phyloP scores from a whole-genome alignment of 64 coral and sea anemone genomes.

The Stylophora pistillata region DNA sequence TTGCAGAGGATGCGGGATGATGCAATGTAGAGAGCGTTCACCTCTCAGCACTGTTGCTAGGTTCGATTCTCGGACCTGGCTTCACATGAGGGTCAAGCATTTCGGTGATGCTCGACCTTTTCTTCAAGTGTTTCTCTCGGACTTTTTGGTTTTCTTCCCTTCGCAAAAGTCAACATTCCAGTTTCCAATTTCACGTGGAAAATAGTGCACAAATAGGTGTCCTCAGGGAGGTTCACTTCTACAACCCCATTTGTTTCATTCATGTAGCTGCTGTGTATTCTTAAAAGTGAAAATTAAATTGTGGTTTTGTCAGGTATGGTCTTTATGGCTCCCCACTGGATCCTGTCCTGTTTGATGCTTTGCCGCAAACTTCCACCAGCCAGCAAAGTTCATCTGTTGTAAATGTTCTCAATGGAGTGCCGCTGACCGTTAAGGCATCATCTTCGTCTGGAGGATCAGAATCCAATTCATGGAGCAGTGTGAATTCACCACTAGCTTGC shows the following conservation, averaged over 20 bases:
- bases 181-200: too few species aligned
- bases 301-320: slow-evolving; percentile 51
- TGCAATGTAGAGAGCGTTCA: too few species aligned
- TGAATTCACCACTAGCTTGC: slow-evolving; percentile 40
- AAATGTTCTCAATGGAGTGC: background rate
- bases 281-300: background rate
- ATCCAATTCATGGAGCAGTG: slow-evolving; percentile 40
- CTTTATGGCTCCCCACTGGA: slow-evolving; percentile 93
- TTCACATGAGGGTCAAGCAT: too few species aligned
- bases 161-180: too few species aligned
- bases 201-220: too few species aligned
- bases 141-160: too few species aligned
- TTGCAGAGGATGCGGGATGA: too few species aligned
- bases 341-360: slow-evolving; percentile 84
- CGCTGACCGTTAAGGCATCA: slow-evolving; percentile 8
- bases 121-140: too few species aligned
- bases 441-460: background rate
- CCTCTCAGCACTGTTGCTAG: too few species aligned
- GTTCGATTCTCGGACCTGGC: too few species aligned
- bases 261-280: background rate
- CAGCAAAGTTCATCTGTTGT: slow-evolving; percentile 12
- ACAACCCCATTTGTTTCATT: background rate
- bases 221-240: too few species aligned
- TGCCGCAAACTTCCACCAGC: slow-evolving; percentile 25
- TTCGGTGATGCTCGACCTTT: too few species aligned